Percentiles rank a stretch among this genome's conserved stretches.
These are phyloP conservation scores for Nyleta sp. DNA, from an alignment of 2,888 invertebrate genomes.

Conservation along the genomic window DNA sequence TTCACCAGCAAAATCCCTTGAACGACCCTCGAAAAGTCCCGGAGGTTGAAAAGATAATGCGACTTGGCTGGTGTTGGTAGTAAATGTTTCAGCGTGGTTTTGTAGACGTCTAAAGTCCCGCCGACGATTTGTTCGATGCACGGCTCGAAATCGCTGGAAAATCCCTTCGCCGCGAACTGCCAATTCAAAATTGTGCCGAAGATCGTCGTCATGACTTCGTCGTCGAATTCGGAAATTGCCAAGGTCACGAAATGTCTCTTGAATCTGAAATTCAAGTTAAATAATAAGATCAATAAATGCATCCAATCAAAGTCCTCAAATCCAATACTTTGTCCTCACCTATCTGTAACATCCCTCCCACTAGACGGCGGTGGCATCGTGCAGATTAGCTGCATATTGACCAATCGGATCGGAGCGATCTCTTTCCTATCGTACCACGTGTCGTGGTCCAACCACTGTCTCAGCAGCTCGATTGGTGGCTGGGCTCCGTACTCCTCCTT, in stretches of 20 bases:
- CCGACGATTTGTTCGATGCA: conserved; percentile 92
- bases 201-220: conserved; percentile 91
- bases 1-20: conserved; percentile 95
- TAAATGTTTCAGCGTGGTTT: conserved; percentile 89
- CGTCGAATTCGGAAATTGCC: conserved; percentile 94
- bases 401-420: conserved; percentile 89
- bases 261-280: conserved; percentile 88
- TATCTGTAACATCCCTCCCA: conserved; percentile 90
- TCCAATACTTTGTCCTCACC: conserved; percentile 29
- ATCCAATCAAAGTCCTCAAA: too few relatives aligned
- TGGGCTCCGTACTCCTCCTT: conserved; percentile 96
- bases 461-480: conserved; percentile 95
- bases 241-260: conserved; percentile 92
- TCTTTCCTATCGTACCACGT: conserved; percentile 95
- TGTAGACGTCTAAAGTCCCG: conserved; percentile 94
- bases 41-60: conserved; percentile 96
- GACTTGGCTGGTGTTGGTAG: conserved; percentile 97
- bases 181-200: conserved; percentile 95
- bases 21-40: conserved; percentile 96
- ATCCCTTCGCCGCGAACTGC: conserved; percentile 96
- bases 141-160: conserved; percentile 93
- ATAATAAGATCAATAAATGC: too few relatives aligned
- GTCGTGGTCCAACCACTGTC: conserved; percentile 95
- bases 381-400: conserved; percentile 94
- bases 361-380: conserved; percentile 95